A percentile compares a stretch with the other conserved stretches of the same genome.
Evolutionary conservation across 2,888 invertebrate genomes (phyloP).

Genomic region (Melanchra persicariae): DNA sequence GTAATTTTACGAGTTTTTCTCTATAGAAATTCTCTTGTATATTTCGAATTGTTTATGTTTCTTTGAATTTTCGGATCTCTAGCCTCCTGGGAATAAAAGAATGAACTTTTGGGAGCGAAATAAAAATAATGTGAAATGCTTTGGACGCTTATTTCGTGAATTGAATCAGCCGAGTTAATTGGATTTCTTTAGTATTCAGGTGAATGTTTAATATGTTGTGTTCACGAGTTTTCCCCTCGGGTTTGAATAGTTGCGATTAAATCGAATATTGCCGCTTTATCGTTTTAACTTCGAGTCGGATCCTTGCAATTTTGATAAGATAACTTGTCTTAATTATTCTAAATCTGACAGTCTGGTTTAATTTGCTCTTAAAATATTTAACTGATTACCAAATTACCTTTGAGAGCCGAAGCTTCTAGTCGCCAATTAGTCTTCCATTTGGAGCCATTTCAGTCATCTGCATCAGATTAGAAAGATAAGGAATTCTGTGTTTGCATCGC

Average conservation of each 20-base stretch:
- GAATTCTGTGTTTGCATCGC: constrained; percentile 52
- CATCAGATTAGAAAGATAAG: constrained; percentile 42
- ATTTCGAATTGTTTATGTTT: constrained; percentile 50
- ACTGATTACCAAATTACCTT: constrained; percentile 9
- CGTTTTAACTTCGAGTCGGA: constrained; percentile 13
- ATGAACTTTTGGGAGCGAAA: constrained; percentile 50
- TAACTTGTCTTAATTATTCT: background rate
- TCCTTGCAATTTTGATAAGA: constrained; percentile 36
- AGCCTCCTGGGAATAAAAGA: constrained; percentile 47
- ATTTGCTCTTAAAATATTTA: constrained; percentile 39
- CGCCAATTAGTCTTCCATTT: constrained; percentile 48
- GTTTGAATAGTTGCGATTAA: constrained; percentile 36
- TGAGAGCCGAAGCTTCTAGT: constrained; percentile 25
- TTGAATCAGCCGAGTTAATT: constrained; percentile 60
- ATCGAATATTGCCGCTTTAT: constrained; percentile 40
- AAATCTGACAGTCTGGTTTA: background rate
- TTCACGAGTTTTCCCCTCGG: constrained; percentile 43
- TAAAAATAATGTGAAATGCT: constrained; percentile 52
- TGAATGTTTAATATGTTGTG: constrained; percentile 60
- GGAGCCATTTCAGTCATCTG: constrained; percentile 37
- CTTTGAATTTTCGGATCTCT: constrained; percentile 38
- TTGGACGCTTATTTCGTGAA: constrained; percentile 53
- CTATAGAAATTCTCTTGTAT: constrained; percentile 39
- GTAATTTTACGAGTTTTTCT: constrained; percentile 52
- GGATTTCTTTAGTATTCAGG: constrained; percentile 51